Evolutionary conservation across 2,888 invertebrate genomes (phyloP).

Genomic region (Geotrupes spiniger): DNA sequence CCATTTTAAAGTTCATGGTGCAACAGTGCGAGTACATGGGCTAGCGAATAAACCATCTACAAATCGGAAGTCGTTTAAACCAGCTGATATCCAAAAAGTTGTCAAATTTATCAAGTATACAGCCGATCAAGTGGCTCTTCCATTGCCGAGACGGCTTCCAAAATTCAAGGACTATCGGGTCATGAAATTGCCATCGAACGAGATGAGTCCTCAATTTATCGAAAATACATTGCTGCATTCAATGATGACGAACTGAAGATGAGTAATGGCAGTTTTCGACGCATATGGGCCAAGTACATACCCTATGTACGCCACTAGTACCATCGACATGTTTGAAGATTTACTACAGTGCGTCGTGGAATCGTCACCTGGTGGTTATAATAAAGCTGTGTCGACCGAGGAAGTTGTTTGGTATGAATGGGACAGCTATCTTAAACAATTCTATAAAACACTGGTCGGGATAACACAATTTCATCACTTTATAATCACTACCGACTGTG

Average conservation of each 20-base stretch:
- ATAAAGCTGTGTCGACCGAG: too few relatives aligned
- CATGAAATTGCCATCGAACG: slow-evolving; percentile 7
- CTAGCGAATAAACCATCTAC: slow-evolving; percentile 10
- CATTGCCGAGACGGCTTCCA: background rate
- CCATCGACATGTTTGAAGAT: too few relatives aligned
- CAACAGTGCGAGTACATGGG: slow-evolving; percentile 1
- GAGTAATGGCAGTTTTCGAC: background rate
- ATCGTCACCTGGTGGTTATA: too few relatives aligned
- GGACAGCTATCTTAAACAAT: too few relatives aligned
- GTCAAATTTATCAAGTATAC: slow-evolving; percentile 2
- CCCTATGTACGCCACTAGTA: too few relatives aligned
- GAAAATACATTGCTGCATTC: slow-evolving; percentile 7
- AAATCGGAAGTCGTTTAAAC: slow-evolving; percentile 1
- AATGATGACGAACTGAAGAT: background rate
- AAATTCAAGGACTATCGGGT: slow-evolving; percentile 8
- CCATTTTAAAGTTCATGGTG: slow-evolving; percentile 5
- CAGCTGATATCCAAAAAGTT: slow-evolving; percentile 7
- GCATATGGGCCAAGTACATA: slow-evolving; percentile 2
- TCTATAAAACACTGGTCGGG: too few relatives aligned
- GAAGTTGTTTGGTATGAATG: too few relatives aligned
- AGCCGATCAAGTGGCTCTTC: slow-evolving; percentile 1
- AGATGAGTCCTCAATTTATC: slow-evolving; percentile 5
- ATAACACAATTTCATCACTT: too few relatives aligned
- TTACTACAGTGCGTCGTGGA: too few relatives aligned
- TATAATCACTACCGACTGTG: too few relatives aligned